Evolutionary conservation across 2,888 invertebrate species (phyloP), one percentile per base, ranked within the genome.

Genomic region (Troglohyphantes excavatus): DNA sequence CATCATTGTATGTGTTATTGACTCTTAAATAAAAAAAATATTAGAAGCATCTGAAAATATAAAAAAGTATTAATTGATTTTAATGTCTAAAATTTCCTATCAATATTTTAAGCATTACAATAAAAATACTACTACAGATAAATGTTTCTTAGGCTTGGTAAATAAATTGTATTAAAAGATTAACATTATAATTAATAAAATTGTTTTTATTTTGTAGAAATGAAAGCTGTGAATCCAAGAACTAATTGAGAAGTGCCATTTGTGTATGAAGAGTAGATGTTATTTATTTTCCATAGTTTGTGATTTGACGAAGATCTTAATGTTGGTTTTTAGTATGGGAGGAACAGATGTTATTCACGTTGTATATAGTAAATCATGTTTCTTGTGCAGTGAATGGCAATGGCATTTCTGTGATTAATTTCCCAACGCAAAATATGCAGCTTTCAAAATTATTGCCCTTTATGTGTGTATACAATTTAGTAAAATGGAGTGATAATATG

Each of bases 221-320:
- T 82, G 68, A 88, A 88, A 82, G 63, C 88, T 72, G 70, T 67
- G 27, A 88, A 76, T 75, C 82, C 88, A 82, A 75, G 88, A 68
- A 88, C 88, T 82, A 88, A 82, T 76, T 82, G 53, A 82, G 21
- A 86, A 88, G 88, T 88, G 88, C 75, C 81, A 88, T 88, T 67
- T 68, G 26, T 81, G 63, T 86, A 72, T 78, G 79, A 72, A 79
- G 73, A 81, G 53, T 87, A 81, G 73, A 67, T 88, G 81, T 81
- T 82, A 87, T 81, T 88, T 88, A 88, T 88, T 88, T 88, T 82
- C 82, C 81, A 81, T 73, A 65, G 78, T 79, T 63, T 72, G 63
- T 86, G 46, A 79, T 59, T 68, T 78, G 43, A 61, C 29, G 27
- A 86, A 43, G n/a, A 72, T 79, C 46, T 73, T 67, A 29, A 81